A percentile compares a stretch with the other conserved stretches of the same genome.
phyloP scores from a whole-genome alignment of 2,113 vertebrate species.

The Colossoma macropomum region DNA sequence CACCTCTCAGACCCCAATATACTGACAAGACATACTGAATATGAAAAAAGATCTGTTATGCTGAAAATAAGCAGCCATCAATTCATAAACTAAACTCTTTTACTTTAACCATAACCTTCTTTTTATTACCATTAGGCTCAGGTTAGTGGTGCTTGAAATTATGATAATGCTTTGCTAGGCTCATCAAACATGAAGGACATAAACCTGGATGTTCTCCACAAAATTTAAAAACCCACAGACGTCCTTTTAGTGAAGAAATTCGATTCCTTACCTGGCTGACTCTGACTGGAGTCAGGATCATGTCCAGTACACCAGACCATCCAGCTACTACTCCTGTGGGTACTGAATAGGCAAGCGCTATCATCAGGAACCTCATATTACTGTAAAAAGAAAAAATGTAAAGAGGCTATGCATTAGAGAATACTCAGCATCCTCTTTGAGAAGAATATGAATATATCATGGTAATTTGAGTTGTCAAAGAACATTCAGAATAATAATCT shows the following conservation, averaged over 20 bases:
- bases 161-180: neutral
- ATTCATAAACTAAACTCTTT: neutral
- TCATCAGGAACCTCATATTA: constrained; percentile 95
- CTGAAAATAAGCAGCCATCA: neutral
- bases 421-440: neutral
- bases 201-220: neutral
- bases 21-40: neutral
- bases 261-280: constrained; percentile 88
- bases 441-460: neutral
- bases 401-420: neutral
- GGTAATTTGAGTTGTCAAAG: neutral
- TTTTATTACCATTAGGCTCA: neutral
- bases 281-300: constrained; percentile 91
- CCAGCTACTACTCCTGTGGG: constrained; percentile 93
- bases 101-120: neutral
- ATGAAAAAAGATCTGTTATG: neutral
- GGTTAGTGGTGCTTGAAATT: constrained; percentile 17
- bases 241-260: neutral
- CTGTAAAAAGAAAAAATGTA: constrained; percentile 67
- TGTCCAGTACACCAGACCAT: constrained; percentile 94
- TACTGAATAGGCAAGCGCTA: constrained; percentile 93
- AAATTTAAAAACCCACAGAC: neutral
- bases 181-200: neutral
- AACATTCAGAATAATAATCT: neutral
- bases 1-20: neutral